These are phyloP conservation scores for Hydractinia echinata DNA, from an alignment of 30 jellyfish, hydroid and myxozoan genomes.

Conservation along the genomic window DNA sequence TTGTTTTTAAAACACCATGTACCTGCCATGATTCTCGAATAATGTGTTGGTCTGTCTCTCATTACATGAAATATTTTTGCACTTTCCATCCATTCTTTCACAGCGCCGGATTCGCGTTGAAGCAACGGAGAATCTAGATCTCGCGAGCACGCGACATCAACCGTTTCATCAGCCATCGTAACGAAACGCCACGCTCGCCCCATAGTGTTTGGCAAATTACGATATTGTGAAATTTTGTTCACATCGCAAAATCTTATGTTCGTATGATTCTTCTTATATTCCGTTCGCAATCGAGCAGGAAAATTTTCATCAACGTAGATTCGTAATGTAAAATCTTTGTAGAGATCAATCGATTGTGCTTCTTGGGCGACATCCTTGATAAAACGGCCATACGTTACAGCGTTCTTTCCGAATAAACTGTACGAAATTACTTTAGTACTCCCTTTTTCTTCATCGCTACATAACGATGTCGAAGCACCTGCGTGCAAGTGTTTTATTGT, in stretches of 20 bases:
- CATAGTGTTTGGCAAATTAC: not conserved
- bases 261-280: not conserved
- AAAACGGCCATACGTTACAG: not conserved
- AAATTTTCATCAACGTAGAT: constrained; percentile 7
- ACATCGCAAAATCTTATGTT: constrained; percentile 16
- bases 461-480: not conserved
- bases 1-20: not conserved
- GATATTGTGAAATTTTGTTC: not conserved
- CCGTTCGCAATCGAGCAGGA: not conserved
- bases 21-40: constrained; percentile 11
- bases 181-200: constrained; percentile 17
- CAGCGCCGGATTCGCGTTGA: constrained; percentile 25
- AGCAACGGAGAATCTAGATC: constrained; percentile 22
- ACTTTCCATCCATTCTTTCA: not conserved
- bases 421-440: constrained; percentile 1
- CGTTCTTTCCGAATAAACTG: not conserved
- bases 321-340: constrained; percentile 7
- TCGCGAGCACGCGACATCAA: constrained; percentile 17
- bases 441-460: not conserved
- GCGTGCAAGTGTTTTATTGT: not conserved
- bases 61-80: constrained; percentile 4
- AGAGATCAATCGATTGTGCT: not conserved
- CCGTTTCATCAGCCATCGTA: constrained; percentile 19
- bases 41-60: constrained; percentile 7
- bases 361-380: constrained; percentile 8